Percentiles rank a stretch among this genome's conserved stretches.
Conservation (phyloP, 1,140 invertebrate genomes). For the Drosophila pseudoobscura region DNA sequence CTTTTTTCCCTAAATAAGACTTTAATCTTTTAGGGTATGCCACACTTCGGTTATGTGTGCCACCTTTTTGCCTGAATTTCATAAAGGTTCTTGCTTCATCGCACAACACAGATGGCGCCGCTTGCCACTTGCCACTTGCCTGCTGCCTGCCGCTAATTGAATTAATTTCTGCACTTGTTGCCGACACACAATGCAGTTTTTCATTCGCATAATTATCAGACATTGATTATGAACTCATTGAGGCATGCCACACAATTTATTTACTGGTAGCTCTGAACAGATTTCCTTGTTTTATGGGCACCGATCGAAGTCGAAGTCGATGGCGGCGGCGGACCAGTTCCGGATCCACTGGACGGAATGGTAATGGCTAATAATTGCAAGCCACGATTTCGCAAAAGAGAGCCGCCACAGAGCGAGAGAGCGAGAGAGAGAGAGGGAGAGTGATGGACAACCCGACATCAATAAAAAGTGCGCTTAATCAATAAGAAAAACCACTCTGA, state of each 20-base stretch:
- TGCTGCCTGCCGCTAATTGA: slow-evolving; percentile 46
- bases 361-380: slow-evolving; percentile 77
- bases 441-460: slow-evolving; percentile 33
- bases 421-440: slow-evolving; percentile 24
- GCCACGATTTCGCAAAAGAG: slow-evolving; percentile 71
- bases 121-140: slow-evolving; percentile 13
- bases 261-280: slow-evolving; percentile 1
- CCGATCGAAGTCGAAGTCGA: slow-evolving; percentile 16
- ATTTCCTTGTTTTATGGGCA: slow-evolving; percentile 55
- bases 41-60: too few relatives aligned
- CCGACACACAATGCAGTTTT: slow-evolving; percentile 50
- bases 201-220: slow-evolving; percentile 60
- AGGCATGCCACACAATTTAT: slow-evolving; percentile 33
- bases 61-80: neutral
- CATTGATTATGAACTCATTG: slow-evolving; percentile 63
- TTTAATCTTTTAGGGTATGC: too few relatives aligned
- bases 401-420: slow-evolving; percentile 15
- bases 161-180: slow-evolving; percentile 67
- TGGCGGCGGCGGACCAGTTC: slow-evolving; percentile 47
- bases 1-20: too few relatives aligned
- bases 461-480: slow-evolving; percentile 72
- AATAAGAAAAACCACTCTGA: slow-evolving; percentile 61
- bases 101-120: slow-evolving; percentile 11
- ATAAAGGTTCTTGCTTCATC: slow-evolving; percentile 40
- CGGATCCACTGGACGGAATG: slow-evolving; percentile 61